Evolutionary conservation across 2,888 invertebrate genomes (phyloP), one percentile per base, ranked within the genome.

Genomic region (Corythucha ciliata): DNA sequence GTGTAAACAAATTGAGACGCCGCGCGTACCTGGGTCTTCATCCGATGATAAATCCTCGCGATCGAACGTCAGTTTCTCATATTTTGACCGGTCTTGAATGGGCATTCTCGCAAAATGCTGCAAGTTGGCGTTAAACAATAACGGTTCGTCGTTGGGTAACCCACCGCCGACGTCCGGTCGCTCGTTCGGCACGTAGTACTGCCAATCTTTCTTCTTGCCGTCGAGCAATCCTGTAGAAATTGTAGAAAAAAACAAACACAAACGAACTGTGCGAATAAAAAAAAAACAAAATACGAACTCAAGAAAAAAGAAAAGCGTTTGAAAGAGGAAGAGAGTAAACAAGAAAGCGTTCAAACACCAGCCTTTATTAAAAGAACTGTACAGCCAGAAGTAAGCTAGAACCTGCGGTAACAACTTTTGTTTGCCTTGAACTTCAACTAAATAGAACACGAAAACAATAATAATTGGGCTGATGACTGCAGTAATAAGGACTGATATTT

Each of bases 1-100:
- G n/a, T n/a, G n/a, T n/a, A n/a, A n/a, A n/a, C n/a, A n/a, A n/a
- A n/a, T n/a, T n/a, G n/a, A n/a, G n/a, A n/a, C n/a, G n/a, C n/a
- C n/a, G 29, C 20, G 33, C 34, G 37, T 56, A 56, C 56, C 56
- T 39, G 51, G 27, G 29, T 73, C 75, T 61, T 74, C 75, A 59
- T 75, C 75, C 53, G 69, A 75, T 34, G 74, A 77, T 39, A 74
- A 66, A 57, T 79, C 78, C 56, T 72, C 73, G 1, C 65, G 65
- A 58, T 76, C 77, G 63, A 75, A 77, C 2, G 78, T 74, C 40
- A 86, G 68, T 65, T 85, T 84, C 62, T 83, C 83, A 63, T 85
- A 86, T 62, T 83, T 83, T 18, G 82, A 81, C 25, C 83, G 74
- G 65, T 83, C 81, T 61, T 83, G 81, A 4, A 79, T 59, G 0